Conservation (phyloP, 2,113 vertebrate species). For the Anhinga anhinga region DNA sequence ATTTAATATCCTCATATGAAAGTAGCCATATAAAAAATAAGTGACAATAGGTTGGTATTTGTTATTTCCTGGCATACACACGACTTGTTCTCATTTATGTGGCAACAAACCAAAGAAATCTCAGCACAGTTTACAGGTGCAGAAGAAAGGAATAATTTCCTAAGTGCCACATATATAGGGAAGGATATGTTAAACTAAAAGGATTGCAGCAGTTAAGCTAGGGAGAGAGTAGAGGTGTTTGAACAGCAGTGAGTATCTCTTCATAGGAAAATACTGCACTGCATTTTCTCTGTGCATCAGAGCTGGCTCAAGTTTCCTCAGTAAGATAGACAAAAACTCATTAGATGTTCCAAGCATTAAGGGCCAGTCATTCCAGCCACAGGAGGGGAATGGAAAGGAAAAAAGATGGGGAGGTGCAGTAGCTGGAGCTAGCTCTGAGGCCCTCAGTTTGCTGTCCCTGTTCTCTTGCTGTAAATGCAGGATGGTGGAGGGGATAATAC, state of each 20-base stretch:
- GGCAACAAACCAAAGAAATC: background rate
- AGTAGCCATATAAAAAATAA: constrained; percentile 17
- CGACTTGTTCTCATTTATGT: background rate
- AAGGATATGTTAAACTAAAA: background rate
- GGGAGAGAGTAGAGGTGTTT: background rate
- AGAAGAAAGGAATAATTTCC: background rate
- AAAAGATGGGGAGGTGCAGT: background rate
- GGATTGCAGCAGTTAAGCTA: background rate
- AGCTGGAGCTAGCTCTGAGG: background rate
- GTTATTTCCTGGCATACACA: background rate
- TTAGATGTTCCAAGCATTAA: accelerated
- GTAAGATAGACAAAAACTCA: accelerated
- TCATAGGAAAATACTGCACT: background rate
- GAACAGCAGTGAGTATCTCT: background rate
- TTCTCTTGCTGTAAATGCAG: too few relatives aligned
- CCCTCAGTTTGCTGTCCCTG: background rate
- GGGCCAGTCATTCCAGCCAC: accelerated
- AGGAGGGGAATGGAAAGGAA: background rate
- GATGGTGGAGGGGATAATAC: accelerated
- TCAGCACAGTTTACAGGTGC: background rate
- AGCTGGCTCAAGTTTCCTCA: background rate
- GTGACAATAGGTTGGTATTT: constrained; percentile 9
- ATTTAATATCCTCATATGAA: background rate
- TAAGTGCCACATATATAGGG: background rate
- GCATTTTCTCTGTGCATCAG: background rate